These are phyloP conservation scores for Eidolon helvum DNA, from an alignment of 2,113 vertebrate species.

Conservation along the genomic window DNA sequence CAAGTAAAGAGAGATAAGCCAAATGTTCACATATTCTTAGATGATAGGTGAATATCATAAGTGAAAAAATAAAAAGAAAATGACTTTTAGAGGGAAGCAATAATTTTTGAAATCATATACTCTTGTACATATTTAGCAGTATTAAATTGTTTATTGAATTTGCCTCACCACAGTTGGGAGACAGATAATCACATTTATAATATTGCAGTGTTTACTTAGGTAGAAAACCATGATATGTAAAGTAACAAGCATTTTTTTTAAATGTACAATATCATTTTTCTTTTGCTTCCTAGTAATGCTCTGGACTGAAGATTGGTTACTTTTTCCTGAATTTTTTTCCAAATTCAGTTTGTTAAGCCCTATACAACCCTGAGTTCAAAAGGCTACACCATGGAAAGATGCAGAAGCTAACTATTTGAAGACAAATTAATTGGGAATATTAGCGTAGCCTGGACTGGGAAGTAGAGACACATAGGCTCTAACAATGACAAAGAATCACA, in stretches of 20 bases:
- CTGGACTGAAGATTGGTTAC: not conserved
- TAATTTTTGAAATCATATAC: not conserved
- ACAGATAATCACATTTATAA: not conserved
- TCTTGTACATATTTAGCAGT: not conserved
- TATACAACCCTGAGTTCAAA: not conserved
- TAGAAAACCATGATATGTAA: not conserved
- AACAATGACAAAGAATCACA: not conserved
- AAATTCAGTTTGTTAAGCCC: not conserved
- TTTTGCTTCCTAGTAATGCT: not conserved
- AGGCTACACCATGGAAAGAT: not conserved
- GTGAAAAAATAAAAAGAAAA: not conserved
- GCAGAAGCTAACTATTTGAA: not conserved
- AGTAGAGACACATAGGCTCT: not conserved
- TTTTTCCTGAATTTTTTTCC: not conserved
- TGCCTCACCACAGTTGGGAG: not conserved
- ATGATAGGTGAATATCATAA: not conserved
- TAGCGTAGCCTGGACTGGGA: not conserved
- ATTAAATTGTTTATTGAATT: not conserved
- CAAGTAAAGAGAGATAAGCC: not conserved
- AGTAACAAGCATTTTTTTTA: not conserved
- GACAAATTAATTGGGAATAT: not conserved
- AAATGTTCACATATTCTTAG: not conserved
- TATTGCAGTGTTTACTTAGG: not conserved
- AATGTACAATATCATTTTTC: not conserved
- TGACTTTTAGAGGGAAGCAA: not conserved